phyloP scores from a whole-genome alignment of 2,113 vertebrate species.

The Colinus virginianus region DNA sequence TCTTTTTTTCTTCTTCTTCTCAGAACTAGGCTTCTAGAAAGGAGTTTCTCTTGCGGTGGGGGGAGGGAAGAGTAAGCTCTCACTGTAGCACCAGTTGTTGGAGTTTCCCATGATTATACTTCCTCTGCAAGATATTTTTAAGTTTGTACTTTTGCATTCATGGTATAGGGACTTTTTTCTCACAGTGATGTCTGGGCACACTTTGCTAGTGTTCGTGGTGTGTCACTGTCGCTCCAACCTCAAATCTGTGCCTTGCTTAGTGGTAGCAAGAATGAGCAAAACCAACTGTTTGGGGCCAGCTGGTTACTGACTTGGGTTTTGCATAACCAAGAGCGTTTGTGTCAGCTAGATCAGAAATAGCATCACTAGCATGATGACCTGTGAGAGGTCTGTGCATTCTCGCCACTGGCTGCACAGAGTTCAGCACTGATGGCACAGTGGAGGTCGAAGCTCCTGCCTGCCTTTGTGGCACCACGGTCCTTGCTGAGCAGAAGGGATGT shows the following conservation, averaged over 20 bases:
- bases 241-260: not conserved
- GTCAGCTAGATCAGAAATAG: not conserved
- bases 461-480: not conserved
- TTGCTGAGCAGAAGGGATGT: not conserved
- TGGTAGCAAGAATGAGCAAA: not conserved
- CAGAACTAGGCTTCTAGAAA: not conserved
- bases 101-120: not conserved
- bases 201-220: not conserved
- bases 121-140: slow-evolving; percentile 24
- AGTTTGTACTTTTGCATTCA: not conserved
- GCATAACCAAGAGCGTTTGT: not conserved
- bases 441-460: not conserved
- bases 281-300: not conserved
- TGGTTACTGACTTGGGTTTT: not conserved
- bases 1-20: not conserved
- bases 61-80: not conserved
- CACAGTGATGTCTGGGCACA: not conserved
- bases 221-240: not conserved
- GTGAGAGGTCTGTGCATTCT: fast-evolving
- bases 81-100: not conserved
- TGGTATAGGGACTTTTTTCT: not conserved
- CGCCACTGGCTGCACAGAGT: fast-evolving
- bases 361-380: not conserved
- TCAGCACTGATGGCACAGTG: not conserved
- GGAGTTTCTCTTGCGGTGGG: not conserved